phyloP scores from a whole-genome alignment of 2,888 invertebrate species.

The Epinotia brunnichana region DNA sequence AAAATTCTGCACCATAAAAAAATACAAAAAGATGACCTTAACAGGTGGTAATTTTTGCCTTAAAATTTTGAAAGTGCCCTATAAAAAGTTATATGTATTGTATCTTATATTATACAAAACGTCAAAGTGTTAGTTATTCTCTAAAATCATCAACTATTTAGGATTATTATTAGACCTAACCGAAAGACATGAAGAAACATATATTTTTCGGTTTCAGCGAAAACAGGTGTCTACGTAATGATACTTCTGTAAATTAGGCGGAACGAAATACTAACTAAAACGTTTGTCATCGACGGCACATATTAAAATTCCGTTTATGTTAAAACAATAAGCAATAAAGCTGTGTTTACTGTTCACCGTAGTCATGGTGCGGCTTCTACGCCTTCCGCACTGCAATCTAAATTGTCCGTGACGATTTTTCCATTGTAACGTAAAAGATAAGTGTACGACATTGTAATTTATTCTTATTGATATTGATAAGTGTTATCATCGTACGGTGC shows the following conservation, averaged over 20 bases:
- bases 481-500: slow-evolving; percentile 22
- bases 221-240: not conserved
- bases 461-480: slow-evolving; percentile 42
- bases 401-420: slow-evolving; percentile 18
- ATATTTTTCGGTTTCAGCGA: not conserved
- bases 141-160: not conserved
- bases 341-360: not conserved
- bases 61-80: too few species aligned
- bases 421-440: slow-evolving; percentile 30
- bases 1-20: too few species aligned
- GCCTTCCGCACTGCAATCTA: not conserved
- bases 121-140: not conserved
- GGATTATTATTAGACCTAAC: not conserved
- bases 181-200: not conserved
- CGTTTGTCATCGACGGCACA: not conserved
- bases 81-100: too few species aligned
- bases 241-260: not conserved
- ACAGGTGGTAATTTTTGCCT: too few species aligned
- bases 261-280: not conserved
- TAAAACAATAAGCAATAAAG: not conserved
- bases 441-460: slow-evolving; percentile 19
- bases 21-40: too few species aligned
- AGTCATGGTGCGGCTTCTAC: not conserved
- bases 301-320: not conserved
- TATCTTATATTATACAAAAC: too few species aligned